Percentiles rank a stretch among this genome's conserved stretches.
phyloP scores from a whole-genome alignment of 2,113 vertebrate species.

The Chroicocephalus ridibundus region DNA sequence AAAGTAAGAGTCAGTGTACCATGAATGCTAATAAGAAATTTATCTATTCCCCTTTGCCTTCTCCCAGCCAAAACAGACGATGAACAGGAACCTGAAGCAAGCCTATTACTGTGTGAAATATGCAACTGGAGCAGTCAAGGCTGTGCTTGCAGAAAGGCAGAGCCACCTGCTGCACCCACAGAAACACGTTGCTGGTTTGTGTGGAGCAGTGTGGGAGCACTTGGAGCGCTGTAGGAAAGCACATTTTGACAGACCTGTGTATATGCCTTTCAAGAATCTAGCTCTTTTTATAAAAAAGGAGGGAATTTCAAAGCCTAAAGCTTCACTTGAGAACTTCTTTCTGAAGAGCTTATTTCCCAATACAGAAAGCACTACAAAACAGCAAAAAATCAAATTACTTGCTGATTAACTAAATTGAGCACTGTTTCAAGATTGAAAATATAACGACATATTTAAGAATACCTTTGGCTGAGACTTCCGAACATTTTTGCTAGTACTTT shows the following conservation, averaged over 20 bases:
- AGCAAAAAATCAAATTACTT: background rate
- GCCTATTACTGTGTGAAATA: background rate
- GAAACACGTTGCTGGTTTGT: background rate
- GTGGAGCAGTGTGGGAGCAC: background rate
- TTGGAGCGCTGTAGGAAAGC: background rate
- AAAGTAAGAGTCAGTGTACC: conserved; percentile 85
- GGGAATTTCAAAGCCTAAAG: background rate
- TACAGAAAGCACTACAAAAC: background rate
- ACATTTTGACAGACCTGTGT: background rate
- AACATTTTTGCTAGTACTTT: background rate
- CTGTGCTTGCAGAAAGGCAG: background rate
- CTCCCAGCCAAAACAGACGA: background rate
- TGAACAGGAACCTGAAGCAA: background rate
- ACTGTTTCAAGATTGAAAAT: background rate
- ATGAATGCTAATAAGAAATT: background rate
- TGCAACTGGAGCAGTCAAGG: background rate
- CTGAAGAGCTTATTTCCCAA: background rate
- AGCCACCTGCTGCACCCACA: background rate
- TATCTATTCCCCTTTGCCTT: background rate
- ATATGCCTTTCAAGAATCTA: background rate
- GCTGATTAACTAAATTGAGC: background rate
- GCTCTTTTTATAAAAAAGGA: background rate
- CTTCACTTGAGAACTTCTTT: background rate
- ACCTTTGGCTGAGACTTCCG: background rate
- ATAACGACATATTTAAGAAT: background rate